Base-by-base conservation (phyloP, 1,140 invertebrate genomes). In the Drosophila elegans region DNA sequence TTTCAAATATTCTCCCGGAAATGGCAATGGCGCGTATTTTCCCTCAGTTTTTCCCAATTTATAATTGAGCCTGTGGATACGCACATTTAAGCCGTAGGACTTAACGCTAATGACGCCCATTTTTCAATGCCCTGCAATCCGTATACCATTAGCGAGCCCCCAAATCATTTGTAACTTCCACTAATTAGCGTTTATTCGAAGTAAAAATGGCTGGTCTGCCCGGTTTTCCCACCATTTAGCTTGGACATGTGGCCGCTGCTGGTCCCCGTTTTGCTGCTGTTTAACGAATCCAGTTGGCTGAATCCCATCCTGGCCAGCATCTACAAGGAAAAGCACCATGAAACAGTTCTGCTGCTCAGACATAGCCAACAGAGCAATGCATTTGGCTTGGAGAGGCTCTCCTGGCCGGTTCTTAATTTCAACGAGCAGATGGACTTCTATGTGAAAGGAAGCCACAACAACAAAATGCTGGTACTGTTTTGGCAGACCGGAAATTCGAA, bases 101-200 rank as follows among this genome's bases (percentile, higher is more conserved):
- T 45, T 51, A 36, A 77, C 61, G 74, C 42, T 55, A 76, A 69
- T 76, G 62, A 52, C 45, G 39, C 1, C 32, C 34, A 55, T 54
- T 68, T 67, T 66, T 67, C 36, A 71, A 56, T 55, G 13, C 41
- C 41, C 51, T 71, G 51, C 67, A 57, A 49, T 71, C 44, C 67
- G 32, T 41, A 46, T 27, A 11, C 55, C 46, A 72, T 73, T 73
- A 72, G 55, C 25, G 42, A 16, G 39, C 38, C 46, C 66, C 27
- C 21, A 56, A 73, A 84, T 76, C 66, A 71, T 75, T 66, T 67
- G 52, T 45, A 74, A 46, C 57, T 44, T 59, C 45, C 48, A 36
- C 60, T 86, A 85, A 86, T 85, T 81, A 78, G 39, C 13, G 27
- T 39, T 44, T 49, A 68, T 67, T 60, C 12, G 5, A 60, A 32